A percentile compares a stretch with the other conserved stretches of the same genome.
These are phyloP conservation scores for Hormaphis cornu DNA, from an alignment of 1,140 invertebrate genomes.

Conservation along the genomic window DNA sequence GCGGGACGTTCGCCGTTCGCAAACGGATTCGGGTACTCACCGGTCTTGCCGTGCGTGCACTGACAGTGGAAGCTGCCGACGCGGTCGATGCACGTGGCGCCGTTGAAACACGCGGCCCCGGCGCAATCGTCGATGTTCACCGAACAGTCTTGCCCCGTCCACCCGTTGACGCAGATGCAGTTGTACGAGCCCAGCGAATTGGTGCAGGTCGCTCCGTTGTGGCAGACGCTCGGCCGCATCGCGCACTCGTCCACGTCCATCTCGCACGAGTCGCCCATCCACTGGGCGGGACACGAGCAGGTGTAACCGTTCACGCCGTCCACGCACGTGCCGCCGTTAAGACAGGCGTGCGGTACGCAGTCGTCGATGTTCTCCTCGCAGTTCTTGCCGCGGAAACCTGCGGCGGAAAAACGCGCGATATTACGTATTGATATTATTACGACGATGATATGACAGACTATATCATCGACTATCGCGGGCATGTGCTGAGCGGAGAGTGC, in stretches of 20 bases:
- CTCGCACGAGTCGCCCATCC: slow-evolving; percentile 73
- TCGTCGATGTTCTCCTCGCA: slow-evolving; percentile 88
- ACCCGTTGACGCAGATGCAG: slow-evolving; percentile 94
- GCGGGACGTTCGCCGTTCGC: too few species aligned
- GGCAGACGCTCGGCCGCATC: slow-evolving; percentile 70
- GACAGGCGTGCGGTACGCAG: slow-evolving; percentile 77
- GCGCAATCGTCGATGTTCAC: slow-evolving; percentile 91
- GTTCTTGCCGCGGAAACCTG: slow-evolving; percentile 75
- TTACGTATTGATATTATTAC: too few species aligned
- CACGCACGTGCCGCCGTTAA: slow-evolving; percentile 81
- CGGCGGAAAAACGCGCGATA: slow-evolving; percentile 40
- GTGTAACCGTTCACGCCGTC: slow-evolving; percentile 79
- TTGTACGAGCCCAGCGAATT: slow-evolving; percentile 82
- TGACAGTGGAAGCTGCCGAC: slow-evolving; percentile 91
- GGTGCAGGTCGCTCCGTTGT: slow-evolving; percentile 89
- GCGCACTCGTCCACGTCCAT: slow-evolving; percentile 70
- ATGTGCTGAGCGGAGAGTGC: too few species aligned
- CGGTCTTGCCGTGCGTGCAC: slow-evolving; percentile 90
- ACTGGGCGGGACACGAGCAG: slow-evolving; percentile 78
- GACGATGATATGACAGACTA: too few species aligned
- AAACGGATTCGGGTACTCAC: slow-evolving; percentile 45
- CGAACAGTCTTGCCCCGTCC: slow-evolving; percentile 82
- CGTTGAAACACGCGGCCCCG: slow-evolving; percentile 87
- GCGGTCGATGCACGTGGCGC: slow-evolving; percentile 89
- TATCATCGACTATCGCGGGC: too few species aligned